phyloP scores from a whole-genome alignment of 2,113 vertebrate species.

The Rhineura floridana region DNA sequence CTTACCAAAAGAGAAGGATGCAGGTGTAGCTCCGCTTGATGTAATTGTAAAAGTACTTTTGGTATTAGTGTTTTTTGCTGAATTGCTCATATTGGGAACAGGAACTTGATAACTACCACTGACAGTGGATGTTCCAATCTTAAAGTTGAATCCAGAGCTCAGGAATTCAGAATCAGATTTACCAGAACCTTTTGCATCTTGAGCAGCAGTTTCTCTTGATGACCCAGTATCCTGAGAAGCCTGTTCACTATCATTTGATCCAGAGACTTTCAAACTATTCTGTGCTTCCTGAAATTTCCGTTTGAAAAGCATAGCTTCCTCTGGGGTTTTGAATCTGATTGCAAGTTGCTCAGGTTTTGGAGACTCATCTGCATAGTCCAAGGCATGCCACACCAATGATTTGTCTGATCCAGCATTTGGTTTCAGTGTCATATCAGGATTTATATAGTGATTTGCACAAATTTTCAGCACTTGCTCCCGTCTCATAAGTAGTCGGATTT shows the following conservation, averaged over 20 bases:
- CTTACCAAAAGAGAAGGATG: conserved; percentile 78
- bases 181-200: conserved; percentile 58
- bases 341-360: conserved; percentile 93
- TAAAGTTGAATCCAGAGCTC: conserved; percentile 76
- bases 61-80: conserved; percentile 62
- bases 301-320: conserved; percentile 94
- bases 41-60: conserved; percentile 35
- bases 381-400: conserved; percentile 96
- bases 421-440: conserved; percentile 89
- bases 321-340: conserved; percentile 94
- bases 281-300: conserved; percentile 92
- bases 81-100: conserved; percentile 68
- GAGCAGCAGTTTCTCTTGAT: conserved; percentile 58
- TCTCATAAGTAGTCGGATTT: conserved; percentile 95
- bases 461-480: conserved; percentile 97
- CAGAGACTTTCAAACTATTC: conserved; percentile 71
- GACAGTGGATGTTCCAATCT: conserved; percentile 69
- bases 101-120: conserved; percentile 78
- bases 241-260: conserved; percentile 44
- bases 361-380: conserved; percentile 94
- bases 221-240: conserved; percentile 46
- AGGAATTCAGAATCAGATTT: conserved; percentile 54
- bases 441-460: conserved; percentile 98
- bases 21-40: conserved; percentile 18
- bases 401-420: conserved; percentile 92